phyloP scores from a whole-genome alignment of 1,140 invertebrate species.

The Halotydeus destructor region DNA sequence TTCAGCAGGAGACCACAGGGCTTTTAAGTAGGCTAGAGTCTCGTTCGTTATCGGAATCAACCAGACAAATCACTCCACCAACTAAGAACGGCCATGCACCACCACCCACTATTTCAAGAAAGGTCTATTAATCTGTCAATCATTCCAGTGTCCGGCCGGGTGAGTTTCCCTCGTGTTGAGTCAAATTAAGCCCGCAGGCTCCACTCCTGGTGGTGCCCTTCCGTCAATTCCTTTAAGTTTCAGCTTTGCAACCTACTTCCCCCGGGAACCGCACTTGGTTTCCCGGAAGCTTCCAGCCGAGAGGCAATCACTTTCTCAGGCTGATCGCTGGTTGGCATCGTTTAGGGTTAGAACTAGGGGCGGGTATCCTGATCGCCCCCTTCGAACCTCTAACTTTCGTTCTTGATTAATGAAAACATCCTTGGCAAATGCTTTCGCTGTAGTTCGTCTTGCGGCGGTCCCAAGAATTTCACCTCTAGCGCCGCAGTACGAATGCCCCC shows the following conservation, averaged over 20 bases:
- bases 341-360: constrained; percentile 68
- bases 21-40: constrained; percentile 48
- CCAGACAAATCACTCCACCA: constrained; percentile 70
- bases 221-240: constrained; percentile 51
- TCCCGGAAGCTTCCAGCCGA: constrained; percentile 25
- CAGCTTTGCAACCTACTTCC: constrained; percentile 76
- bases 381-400: constrained; percentile 62
- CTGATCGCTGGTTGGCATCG: constrained; percentile 54
- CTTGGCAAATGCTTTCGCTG: constrained; percentile 58
- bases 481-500: constrained; percentile 31
- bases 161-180: constrained; percentile 66
- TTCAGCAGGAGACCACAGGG: no score
- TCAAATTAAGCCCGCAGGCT: constrained; percentile 34
- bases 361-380: constrained; percentile 62
- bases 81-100: constrained; percentile 78
- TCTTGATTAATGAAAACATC: constrained; percentile 63
- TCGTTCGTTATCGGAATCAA: constrained; percentile 40
- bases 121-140: constrained; percentile 76
- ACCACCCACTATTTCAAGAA: constrained; percentile 69
- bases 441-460: constrained; percentile 52
- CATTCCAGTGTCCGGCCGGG: constrained; percentile 62
- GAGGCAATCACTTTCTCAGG: constrained; percentile 26
- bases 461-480: constrained; percentile 46
- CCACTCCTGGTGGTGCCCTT: constrained; percentile 16
- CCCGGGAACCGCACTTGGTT: constrained; percentile 62